phyloP scores from a whole-genome alignment of 2,888 invertebrate species.

The Baronia brevicornis region DNA sequence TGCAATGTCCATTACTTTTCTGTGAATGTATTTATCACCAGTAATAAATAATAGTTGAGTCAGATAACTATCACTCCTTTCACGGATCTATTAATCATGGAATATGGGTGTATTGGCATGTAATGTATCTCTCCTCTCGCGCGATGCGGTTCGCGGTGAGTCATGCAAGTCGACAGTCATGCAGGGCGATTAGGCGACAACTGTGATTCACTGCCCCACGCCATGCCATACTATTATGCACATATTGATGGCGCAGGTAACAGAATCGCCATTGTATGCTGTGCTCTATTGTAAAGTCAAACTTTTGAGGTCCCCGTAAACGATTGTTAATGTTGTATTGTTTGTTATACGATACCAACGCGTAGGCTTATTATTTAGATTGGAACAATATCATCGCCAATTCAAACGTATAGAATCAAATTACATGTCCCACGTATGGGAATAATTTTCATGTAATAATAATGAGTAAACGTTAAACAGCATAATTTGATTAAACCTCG shows the following conservation, averaged over 20 bases:
- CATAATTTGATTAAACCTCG: no score
- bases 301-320: slow-evolving; percentile 60
- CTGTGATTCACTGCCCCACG: slow-evolving; percentile 40
- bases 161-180: slow-evolving; percentile 34
- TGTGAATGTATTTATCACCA: slow-evolving; percentile 30
- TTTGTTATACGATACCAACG: slow-evolving; percentile 49
- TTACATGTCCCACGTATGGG: slow-evolving; percentile 10
- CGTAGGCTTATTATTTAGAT: slow-evolving; percentile 45
- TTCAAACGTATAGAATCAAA: slow-evolving; percentile 16
- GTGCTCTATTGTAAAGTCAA: slow-evolving; percentile 63
- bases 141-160: slow-evolving; percentile 24
- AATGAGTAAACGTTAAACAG: no score
- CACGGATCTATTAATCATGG: slow-evolving; percentile 44
- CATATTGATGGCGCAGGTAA: slow-evolving; percentile 69
- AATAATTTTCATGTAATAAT: no score
- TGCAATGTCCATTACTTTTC: slow-evolving; percentile 18
- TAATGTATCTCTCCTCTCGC: slow-evolving; percentile 21
- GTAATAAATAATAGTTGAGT: slow-evolving; percentile 38
- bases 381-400: slow-evolving; percentile 50
- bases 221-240: slow-evolving; percentile 58
- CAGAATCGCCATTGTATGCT: slow-evolving; percentile 67
- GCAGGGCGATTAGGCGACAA: slow-evolving; percentile 34
- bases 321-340: slow-evolving; percentile 67
- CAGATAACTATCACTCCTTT: slow-evolving; percentile 35
- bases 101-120: slow-evolving; percentile 46